phyloP scores from a whole-genome alignment of 2,797 vertebrate genomes.

The Protosalanx chinensis region DNA sequence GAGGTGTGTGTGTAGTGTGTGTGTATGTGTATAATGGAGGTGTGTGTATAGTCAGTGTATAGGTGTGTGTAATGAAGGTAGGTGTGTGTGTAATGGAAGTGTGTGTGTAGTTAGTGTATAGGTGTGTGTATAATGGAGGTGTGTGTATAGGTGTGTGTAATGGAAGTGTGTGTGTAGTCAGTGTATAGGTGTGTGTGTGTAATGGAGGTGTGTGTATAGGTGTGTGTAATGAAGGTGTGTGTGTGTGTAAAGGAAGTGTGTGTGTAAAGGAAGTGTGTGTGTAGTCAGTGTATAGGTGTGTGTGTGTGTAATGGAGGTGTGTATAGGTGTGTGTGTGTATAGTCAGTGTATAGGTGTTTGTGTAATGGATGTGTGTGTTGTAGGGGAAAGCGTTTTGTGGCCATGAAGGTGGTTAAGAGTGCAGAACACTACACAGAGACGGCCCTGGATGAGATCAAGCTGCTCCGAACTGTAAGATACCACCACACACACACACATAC shows the following conservation, averaged over 20 bases:
- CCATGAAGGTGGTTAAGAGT: constrained; percentile 99
- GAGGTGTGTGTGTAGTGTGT: no score
- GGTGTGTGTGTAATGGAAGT: no score
- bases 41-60: no score
- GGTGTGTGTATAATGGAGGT: no score
- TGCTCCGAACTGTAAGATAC: constrained; percentile 87
- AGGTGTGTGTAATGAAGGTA: no score
- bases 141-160: no score
- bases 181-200: background rate
- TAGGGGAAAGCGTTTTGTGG: constrained; percentile 92
- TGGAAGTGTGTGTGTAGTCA: no score
- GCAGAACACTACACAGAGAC: constrained; percentile 99
- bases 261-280: background rate
- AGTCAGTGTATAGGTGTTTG: background rate
- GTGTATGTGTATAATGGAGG: no score
- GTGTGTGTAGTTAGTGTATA: no score
- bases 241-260: background rate
- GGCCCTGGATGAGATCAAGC: constrained; percentile 93
- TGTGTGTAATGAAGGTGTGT: background rate
- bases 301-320: background rate
- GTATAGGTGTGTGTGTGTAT: no score
- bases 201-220: no score
- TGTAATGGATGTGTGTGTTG: constrained; percentile 30
- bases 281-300: no score
- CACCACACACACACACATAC: background rate